Percentiles rank a stretch among this genome's conserved stretches.
Evolutionary conservation across 2,113 vertebrate species (phyloP).

Genomic region (Pelodiscus sinensis): DNA sequence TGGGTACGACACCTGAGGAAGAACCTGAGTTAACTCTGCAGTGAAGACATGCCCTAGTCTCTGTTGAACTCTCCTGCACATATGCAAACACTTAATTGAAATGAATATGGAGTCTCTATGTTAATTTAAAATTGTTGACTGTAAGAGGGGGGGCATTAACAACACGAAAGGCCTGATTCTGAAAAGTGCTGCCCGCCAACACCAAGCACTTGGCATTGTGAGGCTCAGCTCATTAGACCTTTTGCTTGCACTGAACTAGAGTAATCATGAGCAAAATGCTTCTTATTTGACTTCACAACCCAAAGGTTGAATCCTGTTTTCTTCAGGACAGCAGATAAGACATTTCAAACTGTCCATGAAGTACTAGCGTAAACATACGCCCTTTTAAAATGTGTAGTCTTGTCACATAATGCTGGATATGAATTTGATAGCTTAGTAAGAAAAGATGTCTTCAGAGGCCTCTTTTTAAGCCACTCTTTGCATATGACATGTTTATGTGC

Average conservation of each 20-base stretch:
- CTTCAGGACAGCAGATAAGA: background rate
- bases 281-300: background rate
- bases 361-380: background rate
- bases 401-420: background rate
- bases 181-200: background rate
- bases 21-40: background rate
- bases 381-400: background rate
- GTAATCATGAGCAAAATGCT: background rate
- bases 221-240: fast-evolving
- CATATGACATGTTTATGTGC: background rate
- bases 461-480: background rate
- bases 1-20: background rate
- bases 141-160: background rate
- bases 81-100: background rate
- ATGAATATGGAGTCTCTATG: background rate
- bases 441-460: background rate
- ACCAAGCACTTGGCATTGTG: background rate
- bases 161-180: background rate
- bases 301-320: background rate
- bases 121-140: background rate
- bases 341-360: conserved; percentile 9
- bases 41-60: background rate
- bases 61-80: background rate
- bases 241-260: fast-evolving
- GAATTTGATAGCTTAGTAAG: background rate